Percentiles rank a stretch among this genome's conserved stretches.
Evolutionary conservation across 1,140 invertebrate species (phyloP).

Genomic region (Dufourea novaeangliae): DNA sequence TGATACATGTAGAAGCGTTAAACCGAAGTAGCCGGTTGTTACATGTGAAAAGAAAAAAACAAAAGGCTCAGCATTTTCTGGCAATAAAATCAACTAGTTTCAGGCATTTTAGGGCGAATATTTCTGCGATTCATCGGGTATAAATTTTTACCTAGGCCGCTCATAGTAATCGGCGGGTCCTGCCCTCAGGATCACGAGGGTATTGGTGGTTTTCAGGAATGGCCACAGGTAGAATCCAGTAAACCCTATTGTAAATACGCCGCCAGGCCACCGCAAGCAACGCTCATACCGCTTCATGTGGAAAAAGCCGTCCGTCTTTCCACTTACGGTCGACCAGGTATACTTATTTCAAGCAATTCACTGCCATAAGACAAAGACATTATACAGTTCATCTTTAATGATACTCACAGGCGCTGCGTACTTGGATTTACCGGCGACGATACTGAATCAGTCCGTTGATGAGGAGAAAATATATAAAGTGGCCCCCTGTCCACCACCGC

Average conservation of each 20-base stretch:
- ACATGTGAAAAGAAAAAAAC: too few relatives aligned
- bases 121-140: neutral
- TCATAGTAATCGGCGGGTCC: constrained; percentile 95
- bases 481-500: constrained; percentile 83
- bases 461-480: constrained; percentile 77
- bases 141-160: constrained; percentile 84
- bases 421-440: constrained; percentile 94
- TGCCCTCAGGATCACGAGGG: constrained; percentile 95
- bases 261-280: constrained; percentile 90
- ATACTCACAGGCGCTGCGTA: constrained; percentile 87
- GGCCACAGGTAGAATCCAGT: constrained; percentile 92
- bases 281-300: constrained; percentile 93
- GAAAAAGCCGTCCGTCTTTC: constrained; percentile 94
- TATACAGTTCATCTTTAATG: neutral
- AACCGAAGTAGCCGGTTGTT: neutral
- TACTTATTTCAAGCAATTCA: neutral
- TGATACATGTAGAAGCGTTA: too few relatives aligned
- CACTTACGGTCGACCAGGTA: constrained; percentile 92
- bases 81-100: too few relatives aligned
- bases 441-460: constrained; percentile 83
- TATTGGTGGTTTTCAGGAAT: constrained; percentile 98
- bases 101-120: too few relatives aligned
- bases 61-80: too few relatives aligned
- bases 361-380: neutral
- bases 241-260: constrained; percentile 95